Percentiles rank a stretch among this genome's conserved stretches.
phyloP scores from a whole-genome alignment of 2,113 vertebrate species.

The Actenoides hombroni region DNA sequence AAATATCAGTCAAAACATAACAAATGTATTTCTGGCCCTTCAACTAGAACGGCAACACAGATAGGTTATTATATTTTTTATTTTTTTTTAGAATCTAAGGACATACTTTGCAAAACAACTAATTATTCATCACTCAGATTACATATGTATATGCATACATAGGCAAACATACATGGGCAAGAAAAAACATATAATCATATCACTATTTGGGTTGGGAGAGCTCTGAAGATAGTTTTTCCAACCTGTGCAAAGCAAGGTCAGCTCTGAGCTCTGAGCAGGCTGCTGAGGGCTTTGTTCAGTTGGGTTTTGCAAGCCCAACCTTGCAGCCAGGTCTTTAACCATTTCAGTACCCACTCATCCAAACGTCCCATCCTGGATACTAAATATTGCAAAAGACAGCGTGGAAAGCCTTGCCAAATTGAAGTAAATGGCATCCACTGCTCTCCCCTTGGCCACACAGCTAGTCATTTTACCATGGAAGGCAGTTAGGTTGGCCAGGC shows the following conservation, averaged over 20 bases:
- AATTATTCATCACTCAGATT: background rate
- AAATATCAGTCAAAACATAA: slow-evolving; percentile 35
- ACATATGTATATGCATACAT: background rate
- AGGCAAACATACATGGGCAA: background rate
- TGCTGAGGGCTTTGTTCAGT: background rate
- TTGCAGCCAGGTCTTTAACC: background rate
- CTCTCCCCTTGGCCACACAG: background rate
- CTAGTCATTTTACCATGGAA: background rate
- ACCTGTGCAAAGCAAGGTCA: background rate
- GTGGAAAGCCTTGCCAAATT: background rate
- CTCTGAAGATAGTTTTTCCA: background rate
- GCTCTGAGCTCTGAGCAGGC: background rate
- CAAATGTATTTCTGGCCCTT: slow-evolving; percentile 13
- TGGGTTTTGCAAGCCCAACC: background rate
- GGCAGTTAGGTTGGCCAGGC: background rate
- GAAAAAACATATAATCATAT: background rate
- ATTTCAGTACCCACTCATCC: background rate
- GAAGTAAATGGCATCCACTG: background rate
- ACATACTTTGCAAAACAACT: background rate
- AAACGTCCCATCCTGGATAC: background rate
- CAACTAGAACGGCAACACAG: background rate
- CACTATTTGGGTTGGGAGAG: background rate
- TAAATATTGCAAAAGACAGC: background rate
- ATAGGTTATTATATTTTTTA: background rate
- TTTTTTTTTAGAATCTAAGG: background rate